Evolutionary conservation across 2,888 invertebrate species (phyloP), one percentile per base, ranked within the genome.

Genomic region (Syrphus vitripennis): DNA sequence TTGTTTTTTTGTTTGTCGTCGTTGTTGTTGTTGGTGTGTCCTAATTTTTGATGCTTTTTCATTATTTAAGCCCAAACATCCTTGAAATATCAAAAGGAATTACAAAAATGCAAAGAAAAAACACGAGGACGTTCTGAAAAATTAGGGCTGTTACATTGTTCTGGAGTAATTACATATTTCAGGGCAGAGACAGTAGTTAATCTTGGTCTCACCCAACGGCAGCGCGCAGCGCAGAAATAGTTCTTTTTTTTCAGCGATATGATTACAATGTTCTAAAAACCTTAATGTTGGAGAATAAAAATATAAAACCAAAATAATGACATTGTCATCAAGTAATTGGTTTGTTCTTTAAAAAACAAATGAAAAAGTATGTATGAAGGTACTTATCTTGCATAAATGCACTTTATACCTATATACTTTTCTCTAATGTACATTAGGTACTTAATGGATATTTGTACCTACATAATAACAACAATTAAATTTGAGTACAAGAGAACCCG

Each of bases 41-140:
- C 83, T 79, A 79, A 79, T 75, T 75, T 63, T 63, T 50, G 37
- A 63, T 65, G 57, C 40, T 78, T 69, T 70, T 75, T 79, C 70
- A 59, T 79, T 70, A 79, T 26, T 65, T 67, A 75, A 83, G 53
- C 21, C 21, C 34, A 78, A 37, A 61, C n/a, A 78, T 74, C 78
- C 72, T 74, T 78, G 72, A 29, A 45, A 61, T 53, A 21, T 42
- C 55, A 55, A 67, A 31, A 40, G 14, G 34, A 55, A 55, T 55
- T 29, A 55, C 55, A 37, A 55, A 55, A 70, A 70, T 3, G 29
- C 4, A 34, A 59, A 59, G 21, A 21, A 14, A 55, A 42, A 59
- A 57, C 16, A 14, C 26, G 19, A 14, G 40, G 29, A 57, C 12
- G n/a, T 45, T 67, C 4, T 24, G 26, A 50, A 48, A 65, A 29